A percentile compares a stretch with the other conserved stretches of the same genome.
Evolutionary conservation across 2,888 invertebrate species (phyloP).

Genomic region (Mythimna impura): DNA sequence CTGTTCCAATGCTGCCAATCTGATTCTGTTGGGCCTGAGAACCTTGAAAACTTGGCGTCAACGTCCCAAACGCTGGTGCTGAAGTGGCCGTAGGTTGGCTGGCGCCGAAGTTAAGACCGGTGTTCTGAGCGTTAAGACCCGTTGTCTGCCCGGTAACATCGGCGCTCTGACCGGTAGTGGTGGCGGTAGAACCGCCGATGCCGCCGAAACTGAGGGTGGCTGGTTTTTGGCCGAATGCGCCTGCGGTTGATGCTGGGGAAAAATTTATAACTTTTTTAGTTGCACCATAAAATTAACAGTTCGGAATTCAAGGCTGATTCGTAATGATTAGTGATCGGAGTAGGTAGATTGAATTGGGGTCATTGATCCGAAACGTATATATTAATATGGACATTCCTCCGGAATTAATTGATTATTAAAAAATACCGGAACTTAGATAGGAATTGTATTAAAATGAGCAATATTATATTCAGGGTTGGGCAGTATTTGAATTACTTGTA

Average conservation of each 20-base stretch:
- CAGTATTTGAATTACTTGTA: too few species aligned
- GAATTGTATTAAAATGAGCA: too few species aligned
- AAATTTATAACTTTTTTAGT: neutral
- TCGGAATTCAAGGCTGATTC: too few species aligned
- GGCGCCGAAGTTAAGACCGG: conserved; percentile 42
- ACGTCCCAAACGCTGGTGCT: conserved; percentile 40
- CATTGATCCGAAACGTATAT: too few species aligned
- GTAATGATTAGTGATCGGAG: too few species aligned
- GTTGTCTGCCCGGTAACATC: conserved; percentile 9
- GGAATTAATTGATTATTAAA: too few species aligned
- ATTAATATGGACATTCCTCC: too few species aligned
- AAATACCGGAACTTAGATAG: too few species aligned
- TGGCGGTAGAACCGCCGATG: conserved; percentile 12
- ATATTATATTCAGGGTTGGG: too few species aligned
- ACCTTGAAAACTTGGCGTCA: conserved; percentile 48
- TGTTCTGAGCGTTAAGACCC: neutral
- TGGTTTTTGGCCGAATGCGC: conserved; percentile 39
- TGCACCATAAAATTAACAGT: too few species aligned
- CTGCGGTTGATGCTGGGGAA: conserved; percentile 19
- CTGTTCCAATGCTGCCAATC: neutral
- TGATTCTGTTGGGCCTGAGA: neutral
- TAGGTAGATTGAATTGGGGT: too few species aligned
- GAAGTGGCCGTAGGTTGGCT: conserved; percentile 17
- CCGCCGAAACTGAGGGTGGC: conserved; percentile 49
- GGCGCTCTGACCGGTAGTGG: conserved; percentile 1